Base-by-base conservation (phyloP, 2,888 invertebrate genomes). In the Erynnis tages region DNA sequence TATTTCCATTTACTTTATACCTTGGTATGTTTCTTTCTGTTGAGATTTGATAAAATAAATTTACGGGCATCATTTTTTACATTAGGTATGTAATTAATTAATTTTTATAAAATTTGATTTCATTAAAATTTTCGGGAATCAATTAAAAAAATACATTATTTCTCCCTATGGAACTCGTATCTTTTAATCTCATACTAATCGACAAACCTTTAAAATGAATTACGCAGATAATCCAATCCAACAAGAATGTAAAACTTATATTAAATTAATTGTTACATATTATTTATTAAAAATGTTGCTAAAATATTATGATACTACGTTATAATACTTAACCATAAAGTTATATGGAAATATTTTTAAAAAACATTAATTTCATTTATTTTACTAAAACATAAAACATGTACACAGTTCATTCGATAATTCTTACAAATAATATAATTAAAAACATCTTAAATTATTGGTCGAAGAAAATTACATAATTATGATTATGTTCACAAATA, bases 401-500 rank as follows among this genome's bases (percentile, higher is more conserved):
- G 35, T 52, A 46, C 35, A 54, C 30, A 29, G 29, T 54, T 50
- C 45, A 10, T 54, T 50, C 30, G 30, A 8, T 16, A 48, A 32
- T 32, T 11, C 19, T 29, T 38, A 37, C 16, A 19, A 23, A 29
- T 32, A 23, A 49, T 54, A 52, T 1, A 53, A 54, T 40, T 47
- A 53, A 59, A 55, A 52, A 44, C 43, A 7, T 11, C 19, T 43
- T 52, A 52, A 35, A 60, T 48, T 54, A 58, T 59, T 63, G 62
- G 60, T 60, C 61, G 56, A 52, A 49, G 16, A 25, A 43, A 50
- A 60, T 43, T 53, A 46, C 45, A 56, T 52, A n/a, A n/a, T n/a
- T n/a, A 58, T 60, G 57, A 60, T 60, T 58, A 59, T 60, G 58
- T 56, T 54, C 53, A 41, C 21, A 55, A 54, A 58, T 48, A 62